phyloP scores from a whole-genome alignment of 2,888 invertebrate species.

The Drosophila testacea region DNA sequence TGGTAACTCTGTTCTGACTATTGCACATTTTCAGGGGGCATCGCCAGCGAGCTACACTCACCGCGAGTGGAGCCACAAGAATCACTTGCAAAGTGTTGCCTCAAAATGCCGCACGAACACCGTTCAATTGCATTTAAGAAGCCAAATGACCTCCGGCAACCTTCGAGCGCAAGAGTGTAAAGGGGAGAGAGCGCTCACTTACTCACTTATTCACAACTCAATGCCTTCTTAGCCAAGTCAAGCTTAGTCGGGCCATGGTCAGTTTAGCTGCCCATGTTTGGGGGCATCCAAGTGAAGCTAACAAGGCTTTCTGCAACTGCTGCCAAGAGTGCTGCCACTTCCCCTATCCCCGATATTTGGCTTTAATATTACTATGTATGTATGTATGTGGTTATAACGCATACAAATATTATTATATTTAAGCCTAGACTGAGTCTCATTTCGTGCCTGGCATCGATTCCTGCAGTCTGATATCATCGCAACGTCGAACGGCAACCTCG shows the following conservation, averaged over 20 bases:
- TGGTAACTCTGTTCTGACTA: slow-evolving; percentile 51
- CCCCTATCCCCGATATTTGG: background rate
- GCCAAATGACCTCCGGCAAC: slow-evolving; percentile 80
- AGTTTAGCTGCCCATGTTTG: slow-evolving; percentile 3
- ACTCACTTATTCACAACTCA: slow-evolving; percentile 72
- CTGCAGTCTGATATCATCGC: slow-evolving; percentile 62
- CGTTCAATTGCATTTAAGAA: slow-evolving; percentile 79
- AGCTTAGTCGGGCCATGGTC: slow-evolving; percentile 22
- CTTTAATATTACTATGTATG: background rate
- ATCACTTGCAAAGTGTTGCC: slow-evolving; percentile 80
- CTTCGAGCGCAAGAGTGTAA: slow-evolving; percentile 19
- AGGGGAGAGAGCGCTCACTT: slow-evolving; percentile 7
- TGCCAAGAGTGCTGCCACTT: slow-evolving; percentile 41
- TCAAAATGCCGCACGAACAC: slow-evolving; percentile 74
- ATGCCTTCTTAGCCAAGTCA: slow-evolving; percentile 63
- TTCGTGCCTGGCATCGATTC: slow-evolving; percentile 75
- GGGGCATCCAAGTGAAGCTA: slow-evolving; percentile 37
- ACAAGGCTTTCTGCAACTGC: slow-evolving; percentile 79
- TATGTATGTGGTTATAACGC: slow-evolving; percentile 59
- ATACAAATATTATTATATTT: slow-evolving; percentile 76
- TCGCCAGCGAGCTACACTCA: slow-evolving; percentile 19
- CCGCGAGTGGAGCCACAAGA: slow-evolving; percentile 38
- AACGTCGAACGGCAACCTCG: slow-evolving; percentile 67
- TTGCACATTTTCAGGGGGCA: slow-evolving; percentile 44
- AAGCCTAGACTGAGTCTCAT: slow-evolving; percentile 53